These are phyloP conservation scores for Brachypalpus laphriformis DNA, from an alignment of 2,888 invertebrate genomes.

Conservation along the genomic window DNA sequence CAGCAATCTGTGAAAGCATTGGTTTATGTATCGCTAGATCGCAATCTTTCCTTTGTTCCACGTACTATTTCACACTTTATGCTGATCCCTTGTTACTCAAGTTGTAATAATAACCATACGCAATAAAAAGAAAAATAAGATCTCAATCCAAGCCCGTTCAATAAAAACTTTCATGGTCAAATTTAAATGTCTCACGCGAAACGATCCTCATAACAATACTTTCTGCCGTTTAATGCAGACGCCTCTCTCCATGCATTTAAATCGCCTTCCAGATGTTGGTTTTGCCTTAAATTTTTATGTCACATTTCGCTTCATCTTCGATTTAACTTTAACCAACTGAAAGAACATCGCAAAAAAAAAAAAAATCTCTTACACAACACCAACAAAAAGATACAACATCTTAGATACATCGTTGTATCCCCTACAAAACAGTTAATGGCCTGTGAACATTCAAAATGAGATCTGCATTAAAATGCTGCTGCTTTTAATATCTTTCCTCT, in stretches of 20 bases:
- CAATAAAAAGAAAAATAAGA: neutral
- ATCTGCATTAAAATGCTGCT: conserved; percentile 72
- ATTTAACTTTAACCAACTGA: conserved; percentile 5
- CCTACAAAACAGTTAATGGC: conserved; percentile 71
- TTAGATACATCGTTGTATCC: conserved; percentile 47
- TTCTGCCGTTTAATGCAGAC: neutral
- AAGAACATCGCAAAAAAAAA: too few species aligned
- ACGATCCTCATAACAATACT: neutral
- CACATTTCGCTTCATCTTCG: neutral
- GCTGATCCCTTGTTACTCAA: neutral
- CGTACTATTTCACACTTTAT: too few species aligned
- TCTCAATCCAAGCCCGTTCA: neutral
- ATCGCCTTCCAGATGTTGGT: neutral
- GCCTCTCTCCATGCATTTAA: neutral
- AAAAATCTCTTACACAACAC: neutral
- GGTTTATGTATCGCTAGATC: too few species aligned
- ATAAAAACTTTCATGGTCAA: neutral
- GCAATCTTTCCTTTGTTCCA: too few species aligned
- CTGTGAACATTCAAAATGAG: conserved; percentile 74
- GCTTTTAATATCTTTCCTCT: conserved; percentile 68
- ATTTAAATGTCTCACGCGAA: neutral
- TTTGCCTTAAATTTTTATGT: neutral
- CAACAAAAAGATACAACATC: conserved; percentile 29
- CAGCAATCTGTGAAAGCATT: too few species aligned
- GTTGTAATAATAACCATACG: neutral